phyloP scores from a whole-genome alignment of 2,888 invertebrate genomes.

The Smittia sp. region DNA sequence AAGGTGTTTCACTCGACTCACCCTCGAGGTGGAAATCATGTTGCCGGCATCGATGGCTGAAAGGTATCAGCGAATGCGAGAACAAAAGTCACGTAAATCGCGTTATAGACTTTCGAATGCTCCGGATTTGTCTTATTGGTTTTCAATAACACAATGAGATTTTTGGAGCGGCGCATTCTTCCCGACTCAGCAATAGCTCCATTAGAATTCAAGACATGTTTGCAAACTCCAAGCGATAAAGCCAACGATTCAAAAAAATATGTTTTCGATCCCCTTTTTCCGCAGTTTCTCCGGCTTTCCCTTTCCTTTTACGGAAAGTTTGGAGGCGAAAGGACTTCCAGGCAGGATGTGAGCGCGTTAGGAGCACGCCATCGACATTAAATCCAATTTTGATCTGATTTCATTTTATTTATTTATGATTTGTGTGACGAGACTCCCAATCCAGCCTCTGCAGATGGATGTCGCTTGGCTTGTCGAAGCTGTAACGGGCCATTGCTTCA shows the following conservation, averaged over 20 bases:
- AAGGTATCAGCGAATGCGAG: background rate
- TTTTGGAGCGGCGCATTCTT: background rate
- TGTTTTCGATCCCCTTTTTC: slow-evolving; percentile 16
- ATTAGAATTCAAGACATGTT: slow-evolving; percentile 41
- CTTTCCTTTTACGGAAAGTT: background rate
- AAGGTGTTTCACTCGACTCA: background rate
- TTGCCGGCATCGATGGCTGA: background rate
- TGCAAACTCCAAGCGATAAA: slow-evolving; percentile 38
- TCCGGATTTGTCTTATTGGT: slow-evolving; percentile 40
- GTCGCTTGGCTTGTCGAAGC: background rate
- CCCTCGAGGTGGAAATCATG: background rate
- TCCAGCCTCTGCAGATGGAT: background rate
- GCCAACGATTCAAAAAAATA: slow-evolving; percentile 35
- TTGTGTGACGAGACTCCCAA: slow-evolving; percentile 23
- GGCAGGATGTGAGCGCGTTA: background rate
- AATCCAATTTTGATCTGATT: slow-evolving; percentile 41
- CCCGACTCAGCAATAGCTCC: background rate
- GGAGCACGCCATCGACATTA: slow-evolving; percentile 33
- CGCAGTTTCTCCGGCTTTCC: background rate
- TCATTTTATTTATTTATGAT: slow-evolving; percentile 41
- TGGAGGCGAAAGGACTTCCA: slow-evolving; percentile 15
- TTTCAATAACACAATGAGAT: slow-evolving; percentile 39
- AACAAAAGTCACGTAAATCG: slow-evolving; percentile 41
- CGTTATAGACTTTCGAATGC: slow-evolving; percentile 41
- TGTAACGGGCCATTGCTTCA: slow-evolving; percentile 11